These are phyloP conservation scores for Centrocercus urophasianus DNA, from an alignment of 2,113 vertebrate genomes.

Conservation along the genomic window DNA sequence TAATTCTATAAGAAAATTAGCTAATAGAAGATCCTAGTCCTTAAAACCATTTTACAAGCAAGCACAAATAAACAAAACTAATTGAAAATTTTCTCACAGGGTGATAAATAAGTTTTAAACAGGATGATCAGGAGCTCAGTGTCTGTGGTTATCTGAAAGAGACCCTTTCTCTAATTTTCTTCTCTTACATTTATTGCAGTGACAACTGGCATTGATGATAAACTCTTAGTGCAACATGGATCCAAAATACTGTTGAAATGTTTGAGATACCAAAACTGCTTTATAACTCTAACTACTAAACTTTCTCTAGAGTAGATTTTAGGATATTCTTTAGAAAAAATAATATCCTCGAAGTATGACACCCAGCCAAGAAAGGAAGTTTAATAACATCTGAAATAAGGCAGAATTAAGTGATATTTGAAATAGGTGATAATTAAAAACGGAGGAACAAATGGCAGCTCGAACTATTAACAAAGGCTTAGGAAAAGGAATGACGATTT, in stretches of 20 bases:
- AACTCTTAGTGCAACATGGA: neutral
- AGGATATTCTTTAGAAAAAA: neutral
- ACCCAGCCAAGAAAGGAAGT: neutral
- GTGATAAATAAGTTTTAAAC: neutral
- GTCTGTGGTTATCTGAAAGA: neutral
- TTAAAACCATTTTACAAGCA: neutral
- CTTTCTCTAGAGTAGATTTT: neutral
- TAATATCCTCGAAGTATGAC: neutral
- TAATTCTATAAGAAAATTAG: neutral
- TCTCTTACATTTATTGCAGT: neutral
- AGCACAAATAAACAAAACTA: neutral
- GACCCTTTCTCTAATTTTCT: neutral
- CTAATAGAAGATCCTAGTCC: neutral
- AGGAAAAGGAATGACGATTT: neutral
- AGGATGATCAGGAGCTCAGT: neutral
- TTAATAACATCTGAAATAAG: neutral
- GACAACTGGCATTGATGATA: neutral
- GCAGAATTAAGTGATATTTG: neutral
- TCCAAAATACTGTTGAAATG: neutral
- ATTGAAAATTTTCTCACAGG: neutral
- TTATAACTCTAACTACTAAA: neutral
- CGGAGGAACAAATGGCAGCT: neutral
- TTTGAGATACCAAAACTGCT: neutral
- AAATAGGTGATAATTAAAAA: neutral
- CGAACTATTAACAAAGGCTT: neutral